Evolutionary conservation across 1,140 invertebrate genomes (phyloP).

Genomic region (Drosophila pandora): DNA sequence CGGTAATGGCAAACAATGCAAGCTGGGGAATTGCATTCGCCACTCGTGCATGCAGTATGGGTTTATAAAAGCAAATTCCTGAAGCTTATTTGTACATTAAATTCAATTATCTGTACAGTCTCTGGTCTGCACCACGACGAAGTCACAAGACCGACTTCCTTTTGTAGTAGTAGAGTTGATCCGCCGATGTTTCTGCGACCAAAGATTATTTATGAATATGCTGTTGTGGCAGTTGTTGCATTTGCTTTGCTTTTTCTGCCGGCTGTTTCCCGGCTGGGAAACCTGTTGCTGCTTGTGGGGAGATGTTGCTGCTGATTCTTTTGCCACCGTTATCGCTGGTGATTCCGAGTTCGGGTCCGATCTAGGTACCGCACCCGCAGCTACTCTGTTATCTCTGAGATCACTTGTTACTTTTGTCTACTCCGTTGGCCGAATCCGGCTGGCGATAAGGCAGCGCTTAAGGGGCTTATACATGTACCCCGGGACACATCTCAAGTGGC

Average conservation of each 20-base stretch:
- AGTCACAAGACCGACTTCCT: conserved; percentile 76
- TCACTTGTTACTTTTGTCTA: conserved; percentile 44
- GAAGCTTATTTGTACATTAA: conserved; percentile 68
- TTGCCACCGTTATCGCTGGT: conserved; percentile 25
- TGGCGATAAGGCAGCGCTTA: conserved; percentile 42
- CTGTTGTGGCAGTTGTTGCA: conserved; percentile 12
- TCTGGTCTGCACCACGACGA: conserved; percentile 54
- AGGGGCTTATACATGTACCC: conserved; percentile 12
- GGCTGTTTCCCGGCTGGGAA: conserved; percentile 42
- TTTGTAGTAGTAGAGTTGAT: conserved; percentile 38
- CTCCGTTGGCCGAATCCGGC: conserved; percentile 44
- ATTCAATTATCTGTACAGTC: conserved; percentile 71
- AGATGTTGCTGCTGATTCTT: conserved; percentile 1
- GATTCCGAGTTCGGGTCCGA: conserved; percentile 25
- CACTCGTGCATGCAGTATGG: conserved; percentile 4
- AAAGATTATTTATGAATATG: conserved; percentile 41
- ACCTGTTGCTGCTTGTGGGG: conserved; percentile 17
- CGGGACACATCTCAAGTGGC: conserved; percentile 59
- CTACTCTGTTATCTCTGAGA: conserved; percentile 36
- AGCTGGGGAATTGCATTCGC: conserved; percentile 30
- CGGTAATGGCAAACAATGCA: conserved; percentile 30
- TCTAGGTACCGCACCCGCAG: conserved; percentile 12
- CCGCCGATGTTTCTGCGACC: conserved; percentile 29
- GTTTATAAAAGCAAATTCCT: conserved; percentile 63
- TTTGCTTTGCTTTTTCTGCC: conserved; percentile 8